A percentile compares a stretch with the other conserved stretches of the same genome.
These are phyloP conservation scores for Rhineura floridana DNA, from an alignment of 2,113 vertebrate species.

Conservation along the genomic window DNA sequence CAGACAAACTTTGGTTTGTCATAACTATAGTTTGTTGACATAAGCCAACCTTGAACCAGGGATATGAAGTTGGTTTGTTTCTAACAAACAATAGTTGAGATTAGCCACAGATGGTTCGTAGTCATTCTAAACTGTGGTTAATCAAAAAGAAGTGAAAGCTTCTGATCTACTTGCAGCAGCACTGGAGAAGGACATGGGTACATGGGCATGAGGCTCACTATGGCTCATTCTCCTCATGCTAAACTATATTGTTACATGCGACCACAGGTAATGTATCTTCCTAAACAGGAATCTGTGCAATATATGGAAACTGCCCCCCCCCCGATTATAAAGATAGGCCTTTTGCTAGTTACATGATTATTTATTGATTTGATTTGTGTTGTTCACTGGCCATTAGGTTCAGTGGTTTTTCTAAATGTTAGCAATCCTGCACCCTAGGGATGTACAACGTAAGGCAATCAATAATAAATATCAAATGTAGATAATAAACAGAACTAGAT, in stretches of 20 bases:
- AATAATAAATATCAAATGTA: neutral
- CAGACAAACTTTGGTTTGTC: neutral
- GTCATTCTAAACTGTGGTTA: neutral
- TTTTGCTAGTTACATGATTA: neutral
- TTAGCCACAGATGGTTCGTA: neutral
- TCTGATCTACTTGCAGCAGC: neutral
- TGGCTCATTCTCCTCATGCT: neutral
- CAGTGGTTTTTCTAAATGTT: neutral
- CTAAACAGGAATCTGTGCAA: neutral
- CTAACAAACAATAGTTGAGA: neutral
- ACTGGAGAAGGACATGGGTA: neutral
- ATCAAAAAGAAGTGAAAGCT: neutral
- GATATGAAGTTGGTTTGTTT: neutral
- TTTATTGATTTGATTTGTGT: neutral
- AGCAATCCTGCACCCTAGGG: neutral
- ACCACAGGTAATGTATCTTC: neutral
- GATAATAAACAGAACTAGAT: neutral
- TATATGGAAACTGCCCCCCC: neutral
- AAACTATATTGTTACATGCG: neutral
- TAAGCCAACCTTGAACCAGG: neutral
- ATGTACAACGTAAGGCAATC: neutral
- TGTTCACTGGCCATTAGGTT: neutral
- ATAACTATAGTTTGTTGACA: neutral
- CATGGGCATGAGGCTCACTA: neutral
- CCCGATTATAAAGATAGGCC: neutral